phyloP scores from a whole-genome alignment of 2,113 vertebrate genomes.

The Gracilinanus agilis region DNA sequence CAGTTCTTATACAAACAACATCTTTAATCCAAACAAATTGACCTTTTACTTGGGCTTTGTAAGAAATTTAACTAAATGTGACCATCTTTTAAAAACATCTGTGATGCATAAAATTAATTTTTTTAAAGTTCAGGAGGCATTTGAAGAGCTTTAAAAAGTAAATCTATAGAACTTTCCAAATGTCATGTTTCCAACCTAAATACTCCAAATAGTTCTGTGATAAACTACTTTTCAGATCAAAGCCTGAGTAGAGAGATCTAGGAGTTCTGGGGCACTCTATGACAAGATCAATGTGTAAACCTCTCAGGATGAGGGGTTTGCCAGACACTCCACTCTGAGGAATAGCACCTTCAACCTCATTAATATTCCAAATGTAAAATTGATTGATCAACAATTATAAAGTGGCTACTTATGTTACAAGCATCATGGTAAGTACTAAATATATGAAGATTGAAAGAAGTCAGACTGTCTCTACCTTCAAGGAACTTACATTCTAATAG shows the following conservation, averaged over 20 bases:
- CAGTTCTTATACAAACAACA: conserved; percentile 45
- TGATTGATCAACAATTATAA: neutral
- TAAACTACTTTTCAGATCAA: conserved; percentile 36
- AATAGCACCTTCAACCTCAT: neutral
- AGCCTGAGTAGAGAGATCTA: neutral
- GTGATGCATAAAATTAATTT: conserved; percentile 46
- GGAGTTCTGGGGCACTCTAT: neutral
- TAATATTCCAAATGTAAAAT: neutral
- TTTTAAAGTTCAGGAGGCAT: conserved; percentile 60
- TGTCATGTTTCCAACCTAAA: conserved; percentile 48
- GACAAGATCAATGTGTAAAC: neutral
- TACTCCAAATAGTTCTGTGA: conserved; percentile 19
- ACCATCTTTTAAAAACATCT: conserved; percentile 47
- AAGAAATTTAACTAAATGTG: conserved; percentile 57
- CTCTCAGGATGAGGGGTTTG: neutral
- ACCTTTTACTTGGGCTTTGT: conserved; percentile 55
- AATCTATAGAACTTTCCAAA: conserved; percentile 39
- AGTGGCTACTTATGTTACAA: neutral
- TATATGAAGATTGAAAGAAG: neutral
- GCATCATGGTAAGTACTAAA: neutral
- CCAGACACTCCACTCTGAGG: neutral
- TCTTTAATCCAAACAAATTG: conserved; percentile 54
- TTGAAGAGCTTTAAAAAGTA: conserved; percentile 62
- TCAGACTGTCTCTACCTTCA: neutral
- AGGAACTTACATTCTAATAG: neutral